Percentiles rank a stretch among this genome's conserved stretches.
These are phyloP conservation scores for Ochotona curzoniae DNA, from an alignment of 2,113 vertebrate genomes.

Conservation along the genomic window DNA sequence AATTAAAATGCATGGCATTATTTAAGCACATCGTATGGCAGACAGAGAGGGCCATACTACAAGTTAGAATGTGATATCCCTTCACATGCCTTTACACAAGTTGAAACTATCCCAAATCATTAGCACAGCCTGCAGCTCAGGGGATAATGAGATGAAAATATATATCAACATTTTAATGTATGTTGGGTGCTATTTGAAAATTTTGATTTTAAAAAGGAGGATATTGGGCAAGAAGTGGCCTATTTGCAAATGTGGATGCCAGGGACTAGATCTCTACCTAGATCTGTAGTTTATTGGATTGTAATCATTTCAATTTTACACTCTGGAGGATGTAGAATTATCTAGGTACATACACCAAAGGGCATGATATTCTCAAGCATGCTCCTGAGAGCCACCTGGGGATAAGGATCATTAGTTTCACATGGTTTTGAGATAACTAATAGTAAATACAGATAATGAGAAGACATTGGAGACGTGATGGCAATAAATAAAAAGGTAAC, in stretches of 20 bases:
- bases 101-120: background rate
- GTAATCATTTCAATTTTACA: constrained; percentile 4
- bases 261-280: background rate
- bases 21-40: background rate
- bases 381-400: background rate
- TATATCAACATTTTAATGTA: background rate
- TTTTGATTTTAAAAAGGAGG: background rate
- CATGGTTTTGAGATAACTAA: background rate
- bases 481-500: background rate
- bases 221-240: constrained; percentile 3
- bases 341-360: background rate
- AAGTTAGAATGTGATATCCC: background rate
- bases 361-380: background rate
- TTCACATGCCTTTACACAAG: background rate
- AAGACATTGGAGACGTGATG: background rate
- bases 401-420: background rate
- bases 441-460: background rate
- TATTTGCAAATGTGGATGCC: background rate
- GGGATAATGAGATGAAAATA: background rate
- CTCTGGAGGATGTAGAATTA: background rate
- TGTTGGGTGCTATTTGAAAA: background rate
- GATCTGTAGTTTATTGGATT: background rate
- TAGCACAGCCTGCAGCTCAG: background rate
- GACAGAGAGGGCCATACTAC: background rate
- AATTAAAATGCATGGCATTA: background rate